Base-by-base conservation (phyloP, 2,113 vertebrate genomes). In the Hydrolagus affinis region DNA sequence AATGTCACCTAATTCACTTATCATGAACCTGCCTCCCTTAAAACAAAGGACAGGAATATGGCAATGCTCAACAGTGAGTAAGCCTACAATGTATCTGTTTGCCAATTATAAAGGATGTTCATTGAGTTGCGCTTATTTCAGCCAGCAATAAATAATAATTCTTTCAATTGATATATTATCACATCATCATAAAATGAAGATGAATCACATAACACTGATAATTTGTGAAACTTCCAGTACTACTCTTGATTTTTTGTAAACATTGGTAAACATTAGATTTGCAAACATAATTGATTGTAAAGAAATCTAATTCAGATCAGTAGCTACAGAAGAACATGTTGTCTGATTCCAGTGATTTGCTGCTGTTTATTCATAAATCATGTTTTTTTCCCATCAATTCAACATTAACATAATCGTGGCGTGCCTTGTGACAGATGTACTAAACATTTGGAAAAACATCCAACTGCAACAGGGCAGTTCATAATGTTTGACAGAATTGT, bases 291-390 rank as follows among this genome's bases (percentile, higher is more conserved):
- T 75, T 83, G 32, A 66, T 32, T 66, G 62, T 12, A 30, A 21
- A 11, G 77, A 30, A 28, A 28, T 25, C n/a, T 64, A 66, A 83
- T 83, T 28, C 78, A 83, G 66, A 83, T 28, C 25, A 64, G 28
- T 60, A 32, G 8, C 9, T 25, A 66, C 19, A 11, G 25, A 83
- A 83, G 6, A 19, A 62, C 30, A 4, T 66, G 59, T 66, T 66
- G 62, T 32, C 23, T 23, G 60, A 25, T 80, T 64, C 77, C 62
- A 14, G 23, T 80, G 60, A 30, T 64, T 64, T 62, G 21, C 71
- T 75, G 11, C 60, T 68, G 78, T 30, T 83, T 11, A 83, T 60
- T 21, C 25, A 68, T 64, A 83, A 28, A 68, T 83, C 78, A 83
- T 19, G 15, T 66, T 30, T 14, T 83, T 30, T 83, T n/a, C n/a